phyloP scores from a whole-genome alignment of 2,888 invertebrate species.

The Spatulosminthurus flaviceps region DNA sequence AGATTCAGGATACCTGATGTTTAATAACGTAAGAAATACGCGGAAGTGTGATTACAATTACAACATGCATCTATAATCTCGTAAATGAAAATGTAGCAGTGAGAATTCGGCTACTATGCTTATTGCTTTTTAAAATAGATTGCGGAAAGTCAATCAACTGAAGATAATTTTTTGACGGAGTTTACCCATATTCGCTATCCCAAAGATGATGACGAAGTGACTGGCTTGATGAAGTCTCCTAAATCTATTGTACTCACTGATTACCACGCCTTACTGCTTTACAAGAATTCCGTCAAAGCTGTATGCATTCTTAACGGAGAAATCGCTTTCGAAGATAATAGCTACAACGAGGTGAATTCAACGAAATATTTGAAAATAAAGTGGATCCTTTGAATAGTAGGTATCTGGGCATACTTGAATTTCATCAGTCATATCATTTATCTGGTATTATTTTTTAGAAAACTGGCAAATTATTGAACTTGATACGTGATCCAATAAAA shows the following conservation, averaged over 20 bases:
- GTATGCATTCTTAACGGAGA: conserved; percentile 86
- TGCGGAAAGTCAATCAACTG: conserved; percentile 43
- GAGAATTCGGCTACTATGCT: not conserved
- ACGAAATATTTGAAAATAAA: no score
- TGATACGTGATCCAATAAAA: conserved; percentile 81
- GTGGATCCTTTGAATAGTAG: no score
- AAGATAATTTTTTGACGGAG: conserved; percentile 58
- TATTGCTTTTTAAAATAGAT: conserved; percentile 10
- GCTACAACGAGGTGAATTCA: conserved; percentile 74
- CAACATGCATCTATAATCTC: no score
- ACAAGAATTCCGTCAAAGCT: conserved; percentile 82
- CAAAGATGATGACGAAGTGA: conserved; percentile 37
- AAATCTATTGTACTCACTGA: conserved; percentile 85
- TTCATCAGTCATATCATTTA: not conserved
- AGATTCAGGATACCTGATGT: conserved; percentile 57
- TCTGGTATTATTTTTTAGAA: conserved; percentile 66
- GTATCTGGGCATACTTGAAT: conserved; percentile 26
- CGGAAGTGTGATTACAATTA: no score
- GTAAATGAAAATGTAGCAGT: no score
- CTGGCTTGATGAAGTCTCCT: conserved; percentile 66
- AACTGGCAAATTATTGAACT: conserved; percentile 80
- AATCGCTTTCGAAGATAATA: conserved; percentile 82
- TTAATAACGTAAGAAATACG: conserved; percentile 59
- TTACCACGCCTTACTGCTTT: conserved; percentile 88
- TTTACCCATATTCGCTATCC: conserved; percentile 59